These are phyloP conservation scores for Heterodera filipjevi DNA, from an alignment of 2,888 invertebrate genomes.

Conservation along the genomic window DNA sequence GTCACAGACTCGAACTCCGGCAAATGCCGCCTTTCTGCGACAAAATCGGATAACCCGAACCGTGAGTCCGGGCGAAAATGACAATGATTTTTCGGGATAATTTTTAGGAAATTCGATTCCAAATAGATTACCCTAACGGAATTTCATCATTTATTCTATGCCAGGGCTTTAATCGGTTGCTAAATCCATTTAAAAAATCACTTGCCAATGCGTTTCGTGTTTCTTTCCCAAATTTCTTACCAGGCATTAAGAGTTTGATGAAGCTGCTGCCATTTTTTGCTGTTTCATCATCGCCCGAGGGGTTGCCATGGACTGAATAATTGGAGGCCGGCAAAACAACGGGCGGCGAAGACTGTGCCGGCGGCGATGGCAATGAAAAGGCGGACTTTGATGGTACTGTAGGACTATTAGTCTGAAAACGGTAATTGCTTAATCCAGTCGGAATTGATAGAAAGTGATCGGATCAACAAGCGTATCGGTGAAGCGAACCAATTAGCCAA, in stretches of 20 bases:
- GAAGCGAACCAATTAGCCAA: no score
- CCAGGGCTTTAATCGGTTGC: no score
- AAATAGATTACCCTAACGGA: no score
- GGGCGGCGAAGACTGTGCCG: neutral
- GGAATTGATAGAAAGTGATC: no score
- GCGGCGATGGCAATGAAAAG: neutral
- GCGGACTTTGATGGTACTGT: neutral
- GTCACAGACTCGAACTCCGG: no score
- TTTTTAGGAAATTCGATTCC: no score
- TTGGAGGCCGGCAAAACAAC: neutral
- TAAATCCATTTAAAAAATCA: no score
- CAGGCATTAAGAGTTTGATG: conserved; percentile 15
- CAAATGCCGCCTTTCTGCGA: neutral
- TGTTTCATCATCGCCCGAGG: neutral
- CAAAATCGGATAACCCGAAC: neutral
- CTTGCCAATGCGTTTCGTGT: no score
- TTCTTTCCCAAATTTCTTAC: neutral
- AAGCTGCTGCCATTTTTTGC: conserved; percentile 1
- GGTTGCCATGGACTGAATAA: neutral
- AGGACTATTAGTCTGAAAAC: neutral
- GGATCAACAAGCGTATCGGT: no score
- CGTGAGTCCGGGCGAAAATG: no score
- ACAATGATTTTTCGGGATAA: no score
- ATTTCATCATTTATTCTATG: no score
- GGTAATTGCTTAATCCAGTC: neutral